Conservation (phyloP, 2,113 vertebrate species). For the Lycaon pictus region DNA sequence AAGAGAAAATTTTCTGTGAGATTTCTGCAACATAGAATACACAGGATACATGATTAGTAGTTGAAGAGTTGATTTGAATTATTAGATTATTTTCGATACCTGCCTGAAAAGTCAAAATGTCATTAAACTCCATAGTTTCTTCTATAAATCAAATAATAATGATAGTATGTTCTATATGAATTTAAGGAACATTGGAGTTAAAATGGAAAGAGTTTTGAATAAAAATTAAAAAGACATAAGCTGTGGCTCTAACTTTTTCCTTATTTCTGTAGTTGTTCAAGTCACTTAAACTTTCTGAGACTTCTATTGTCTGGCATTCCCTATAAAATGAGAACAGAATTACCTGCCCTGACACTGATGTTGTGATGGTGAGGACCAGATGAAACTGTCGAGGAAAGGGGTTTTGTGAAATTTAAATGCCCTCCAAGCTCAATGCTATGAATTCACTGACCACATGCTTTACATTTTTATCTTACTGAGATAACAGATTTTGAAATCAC, state of each 20-base stretch:
- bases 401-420: neutral
- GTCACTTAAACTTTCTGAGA: neutral
- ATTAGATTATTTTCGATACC: neutral
- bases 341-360: neutral
- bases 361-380: neutral
- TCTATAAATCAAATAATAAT: conserved; percentile 4
- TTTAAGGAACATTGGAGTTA: neutral
- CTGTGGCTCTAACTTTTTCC: neutral
- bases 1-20: neutral
- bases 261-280: neutral
- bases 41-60: neutral
- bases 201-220: neutral
- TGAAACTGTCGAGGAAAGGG: neutral
- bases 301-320: neutral
- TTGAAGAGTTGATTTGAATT: neutral
- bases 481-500: neutral
- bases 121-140: neutral
- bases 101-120: neutral
- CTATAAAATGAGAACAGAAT: neutral
- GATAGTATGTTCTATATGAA: neutral
- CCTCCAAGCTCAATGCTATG: neutral
- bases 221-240: neutral
- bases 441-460: neutral
- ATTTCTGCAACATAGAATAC: neutral
- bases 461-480: neutral